These are phyloP conservation scores for Pterophyllum scalare DNA, from an alignment of 2,113 vertebrate genomes.

Conservation along the genomic window DNA sequence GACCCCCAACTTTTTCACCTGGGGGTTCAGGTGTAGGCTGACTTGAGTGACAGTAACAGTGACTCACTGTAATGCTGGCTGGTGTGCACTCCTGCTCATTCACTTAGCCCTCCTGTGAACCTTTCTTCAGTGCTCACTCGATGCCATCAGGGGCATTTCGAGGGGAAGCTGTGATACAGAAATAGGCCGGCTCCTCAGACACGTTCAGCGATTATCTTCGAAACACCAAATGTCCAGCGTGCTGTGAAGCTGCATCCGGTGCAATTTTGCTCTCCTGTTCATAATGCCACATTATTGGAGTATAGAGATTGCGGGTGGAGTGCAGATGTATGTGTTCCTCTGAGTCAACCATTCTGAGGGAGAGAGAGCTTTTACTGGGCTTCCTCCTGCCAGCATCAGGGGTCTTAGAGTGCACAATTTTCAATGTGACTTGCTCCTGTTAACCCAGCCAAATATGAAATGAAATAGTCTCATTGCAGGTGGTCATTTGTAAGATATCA, in stretches of 20 bases:
- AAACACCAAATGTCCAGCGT: constrained; percentile 42
- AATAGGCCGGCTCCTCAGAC: constrained; percentile 12
- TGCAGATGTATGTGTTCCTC: constrained; percentile 3
- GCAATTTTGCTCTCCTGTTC: constrained; percentile 26
- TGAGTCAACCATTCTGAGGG: background rate
- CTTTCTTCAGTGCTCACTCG: constrained; percentile 31
- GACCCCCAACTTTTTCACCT: constrained; percentile 9
- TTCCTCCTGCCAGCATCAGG: background rate
- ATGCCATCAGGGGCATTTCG: constrained; percentile 33
- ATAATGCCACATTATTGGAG: constrained; percentile 17
- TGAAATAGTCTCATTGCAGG: constrained; percentile 24
- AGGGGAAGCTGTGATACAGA: constrained; percentile 24
- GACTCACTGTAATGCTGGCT: constrained; percentile 8
- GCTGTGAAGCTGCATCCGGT: constrained; percentile 1
- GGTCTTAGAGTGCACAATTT: background rate
- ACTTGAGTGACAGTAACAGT: constrained; percentile 39
- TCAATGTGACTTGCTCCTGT: constrained; percentile 7
- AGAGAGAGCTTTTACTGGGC: background rate
- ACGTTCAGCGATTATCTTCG: constrained; percentile 43
- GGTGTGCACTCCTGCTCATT: constrained; percentile 13
- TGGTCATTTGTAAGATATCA: constrained; percentile 13
- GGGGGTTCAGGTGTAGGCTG: constrained; percentile 12
- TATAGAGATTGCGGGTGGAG: constrained; percentile 28
- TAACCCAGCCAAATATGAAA: constrained; percentile 40
- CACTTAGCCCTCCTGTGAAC: constrained; percentile 30